phyloP scores from a whole-genome alignment of 2,113 vertebrate genomes.

The Dasyurus viverrinus region DNA sequence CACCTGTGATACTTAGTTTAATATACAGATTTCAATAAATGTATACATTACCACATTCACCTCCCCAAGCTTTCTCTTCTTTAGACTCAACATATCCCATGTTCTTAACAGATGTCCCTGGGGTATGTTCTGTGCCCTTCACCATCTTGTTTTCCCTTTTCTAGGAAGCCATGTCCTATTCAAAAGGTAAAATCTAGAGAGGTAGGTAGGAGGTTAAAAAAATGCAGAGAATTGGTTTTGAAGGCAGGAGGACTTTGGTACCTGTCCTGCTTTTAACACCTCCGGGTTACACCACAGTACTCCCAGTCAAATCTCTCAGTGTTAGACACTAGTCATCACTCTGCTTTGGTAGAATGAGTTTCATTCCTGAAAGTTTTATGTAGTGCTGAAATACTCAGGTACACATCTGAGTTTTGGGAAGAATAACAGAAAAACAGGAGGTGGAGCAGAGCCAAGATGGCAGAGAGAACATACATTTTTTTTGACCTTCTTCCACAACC shows the following conservation, averaged over 20 bases:
- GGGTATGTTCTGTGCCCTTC: neutral
- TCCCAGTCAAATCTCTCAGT: neutral
- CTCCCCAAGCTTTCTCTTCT: neutral
- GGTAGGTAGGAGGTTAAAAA: neutral
- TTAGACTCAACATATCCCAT: neutral
- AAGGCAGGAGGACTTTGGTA: neutral
- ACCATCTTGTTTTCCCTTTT: neutral
- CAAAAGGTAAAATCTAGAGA: neutral
- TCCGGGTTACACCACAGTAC: neutral
- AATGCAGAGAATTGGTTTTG: neutral
- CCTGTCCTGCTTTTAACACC: neutral
- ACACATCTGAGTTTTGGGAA: too few relatives aligned
- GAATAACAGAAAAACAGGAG: too few relatives aligned
- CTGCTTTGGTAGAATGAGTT: too few relatives aligned
- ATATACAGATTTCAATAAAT: neutral
- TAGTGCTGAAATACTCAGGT: too few relatives aligned
- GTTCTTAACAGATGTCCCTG: neutral
- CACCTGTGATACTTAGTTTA: neutral
- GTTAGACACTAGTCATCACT: neutral
- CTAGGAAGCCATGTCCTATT: neutral
- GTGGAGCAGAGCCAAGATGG: too few relatives aligned
- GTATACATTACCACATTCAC: neutral
- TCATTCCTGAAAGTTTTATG: too few relatives aligned
- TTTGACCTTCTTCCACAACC: too few relatives aligned
- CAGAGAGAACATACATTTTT: too few relatives aligned